Conservation (phyloP, 2,113 vertebrate genomes). For the Pseudolaguvia tuberculata region DNA sequence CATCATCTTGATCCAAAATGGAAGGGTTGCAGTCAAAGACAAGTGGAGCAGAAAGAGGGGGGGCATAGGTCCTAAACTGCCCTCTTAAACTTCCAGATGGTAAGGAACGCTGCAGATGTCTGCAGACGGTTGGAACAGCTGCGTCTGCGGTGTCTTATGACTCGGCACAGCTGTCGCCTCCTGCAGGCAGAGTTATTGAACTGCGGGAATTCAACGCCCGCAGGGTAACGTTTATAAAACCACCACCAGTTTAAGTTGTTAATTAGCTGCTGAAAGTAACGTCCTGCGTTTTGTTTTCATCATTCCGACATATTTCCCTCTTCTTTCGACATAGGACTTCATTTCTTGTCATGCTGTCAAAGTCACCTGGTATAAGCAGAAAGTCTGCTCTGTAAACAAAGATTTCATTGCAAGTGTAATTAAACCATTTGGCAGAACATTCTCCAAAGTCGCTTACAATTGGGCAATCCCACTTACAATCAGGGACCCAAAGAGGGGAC, state of each 20-base stretch:
- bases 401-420: too few relatives aligned
- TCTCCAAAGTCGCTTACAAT: too few relatives aligned
- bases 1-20: constrained; percentile 55
- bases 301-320: constrained; percentile 46
- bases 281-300: constrained; percentile 64
- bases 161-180: constrained; percentile 64
- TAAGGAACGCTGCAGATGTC: constrained; percentile 61
- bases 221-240: constrained; percentile 68
- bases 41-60: constrained; percentile 8
- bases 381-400: constrained; percentile 63
- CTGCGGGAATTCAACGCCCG: constrained; percentile 59
- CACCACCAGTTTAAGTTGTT: constrained; percentile 75
- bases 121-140: constrained; percentile 62
- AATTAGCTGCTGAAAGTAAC: constrained; percentile 70
- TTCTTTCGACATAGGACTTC: constrained; percentile 55
- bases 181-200: constrained; percentile 68
- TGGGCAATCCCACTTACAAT: too few relatives aligned
- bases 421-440: too few relatives aligned
- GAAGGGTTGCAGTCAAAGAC: constrained; percentile 52
- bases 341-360: constrained; percentile 63
- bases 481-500: too few relatives aligned
- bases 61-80: constrained; percentile 61
- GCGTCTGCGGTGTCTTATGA: constrained; percentile 46
- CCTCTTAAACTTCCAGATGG: constrained; percentile 64
- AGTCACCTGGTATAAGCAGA: constrained; percentile 57